Percentiles rank a stretch among this genome's conserved stretches.
phyloP scores from a whole-genome alignment of 1,140 invertebrate species.

The Andrena cerasifolii region DNA sequence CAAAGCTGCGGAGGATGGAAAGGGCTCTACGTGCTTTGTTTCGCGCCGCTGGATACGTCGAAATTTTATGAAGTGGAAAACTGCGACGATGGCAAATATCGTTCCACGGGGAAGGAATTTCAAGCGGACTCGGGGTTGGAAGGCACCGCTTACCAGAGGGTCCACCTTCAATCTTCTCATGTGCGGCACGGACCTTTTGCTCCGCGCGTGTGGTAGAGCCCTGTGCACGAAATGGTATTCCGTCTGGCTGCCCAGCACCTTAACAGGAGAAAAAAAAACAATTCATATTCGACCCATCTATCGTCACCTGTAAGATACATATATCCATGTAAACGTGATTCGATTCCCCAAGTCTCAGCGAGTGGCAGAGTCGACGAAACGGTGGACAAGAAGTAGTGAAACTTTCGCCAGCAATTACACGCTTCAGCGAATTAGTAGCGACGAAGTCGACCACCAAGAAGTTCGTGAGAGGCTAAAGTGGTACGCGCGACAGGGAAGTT shows the following conservation, averaged over 20 bases:
- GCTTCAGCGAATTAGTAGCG: too few species aligned
- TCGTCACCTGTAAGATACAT: too few species aligned
- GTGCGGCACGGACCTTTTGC: slow-evolving; percentile 92
- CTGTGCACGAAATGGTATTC: slow-evolving; percentile 97
- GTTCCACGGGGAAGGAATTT: neutral
- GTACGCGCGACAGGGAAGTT: neutral
- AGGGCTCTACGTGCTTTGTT: neutral
- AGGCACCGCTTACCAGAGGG: slow-evolving; percentile 90
- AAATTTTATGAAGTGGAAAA: neutral
- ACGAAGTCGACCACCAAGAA: neutral
- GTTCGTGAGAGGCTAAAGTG: neutral
- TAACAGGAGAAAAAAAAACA: slow-evolving; percentile 75
- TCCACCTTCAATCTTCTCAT: slow-evolving; percentile 93
- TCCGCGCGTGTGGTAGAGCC: slow-evolving; percentile 92
- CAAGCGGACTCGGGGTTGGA: too few species aligned
- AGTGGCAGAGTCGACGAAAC: too few species aligned
- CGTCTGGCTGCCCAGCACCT: slow-evolving; percentile 91
- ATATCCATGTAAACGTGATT: too few species aligned
- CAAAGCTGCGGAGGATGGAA: neutral
- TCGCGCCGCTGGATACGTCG: neutral
- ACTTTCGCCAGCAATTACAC: neutral
- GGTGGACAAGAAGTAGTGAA: neutral
- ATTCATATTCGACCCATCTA: neutral
- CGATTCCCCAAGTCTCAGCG: too few species aligned
- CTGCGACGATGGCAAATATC: neutral